phyloP scores from a whole-genome alignment of 2,888 invertebrate species.

The Parapristionchus giblindavisi region DNA sequence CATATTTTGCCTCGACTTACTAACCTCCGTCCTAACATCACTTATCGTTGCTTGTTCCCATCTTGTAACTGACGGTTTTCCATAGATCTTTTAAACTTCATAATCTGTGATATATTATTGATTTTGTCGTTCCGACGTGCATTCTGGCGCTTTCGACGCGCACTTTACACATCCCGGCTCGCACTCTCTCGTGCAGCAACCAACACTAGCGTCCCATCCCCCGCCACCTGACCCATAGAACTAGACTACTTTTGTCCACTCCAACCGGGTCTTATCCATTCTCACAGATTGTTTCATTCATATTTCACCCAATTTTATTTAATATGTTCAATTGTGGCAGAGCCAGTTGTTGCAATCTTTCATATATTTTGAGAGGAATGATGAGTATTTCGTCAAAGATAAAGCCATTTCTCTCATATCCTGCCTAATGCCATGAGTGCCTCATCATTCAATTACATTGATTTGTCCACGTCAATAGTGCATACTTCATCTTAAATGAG shows the following conservation, averaged over 20 bases:
- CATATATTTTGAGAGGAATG: slow-evolving; percentile 35
- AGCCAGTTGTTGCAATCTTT: too few species aligned
- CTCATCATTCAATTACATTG: neutral
- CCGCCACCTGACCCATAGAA: too few species aligned
- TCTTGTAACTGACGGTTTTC: neutral
- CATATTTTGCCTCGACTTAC: neutral
- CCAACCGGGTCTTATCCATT: too few species aligned
- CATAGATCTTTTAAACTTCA: neutral
- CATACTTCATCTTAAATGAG: neutral
- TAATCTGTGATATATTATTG: too few species aligned
- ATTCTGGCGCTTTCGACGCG: too few species aligned
- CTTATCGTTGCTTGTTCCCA: neutral
- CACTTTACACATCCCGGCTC: too few species aligned
- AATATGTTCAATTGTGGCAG: slow-evolving; percentile 14
- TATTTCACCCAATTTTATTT: slow-evolving; percentile 11
- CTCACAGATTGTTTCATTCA: too few species aligned
- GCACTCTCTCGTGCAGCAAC: too few species aligned
- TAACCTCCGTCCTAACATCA: neutral
- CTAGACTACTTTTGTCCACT: too few species aligned
- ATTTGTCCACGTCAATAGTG: slow-evolving; percentile 16
- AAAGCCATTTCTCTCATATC: slow-evolving; percentile 36
- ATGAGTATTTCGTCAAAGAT: slow-evolving; percentile 25
- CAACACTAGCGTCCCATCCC: too few species aligned
- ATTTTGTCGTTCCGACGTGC: too few species aligned
- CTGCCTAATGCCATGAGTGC: too few species aligned